phyloP scores from a whole-genome alignment of 37 sponge, comb jelly and placozoan species.

The Axinella damicornis region DNA sequence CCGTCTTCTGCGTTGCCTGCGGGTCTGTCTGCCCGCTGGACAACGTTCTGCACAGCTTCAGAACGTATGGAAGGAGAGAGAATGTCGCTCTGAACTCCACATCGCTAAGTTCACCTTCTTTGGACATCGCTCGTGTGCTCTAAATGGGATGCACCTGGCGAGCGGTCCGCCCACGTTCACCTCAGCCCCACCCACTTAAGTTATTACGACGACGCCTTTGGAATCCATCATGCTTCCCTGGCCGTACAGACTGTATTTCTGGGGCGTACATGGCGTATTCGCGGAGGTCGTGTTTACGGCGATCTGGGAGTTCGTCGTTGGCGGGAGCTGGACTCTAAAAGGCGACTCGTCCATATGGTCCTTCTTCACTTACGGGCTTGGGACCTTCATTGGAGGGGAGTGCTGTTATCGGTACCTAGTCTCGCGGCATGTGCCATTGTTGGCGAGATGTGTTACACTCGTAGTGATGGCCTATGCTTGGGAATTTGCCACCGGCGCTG shows the following conservation, averaged over 20 bases:
- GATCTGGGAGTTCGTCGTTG: slow-evolving; percentile 74
- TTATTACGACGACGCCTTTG: too few species aligned
- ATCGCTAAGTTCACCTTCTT: slow-evolving; percentile 20
- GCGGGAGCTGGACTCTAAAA: slow-evolving; percentile 53
- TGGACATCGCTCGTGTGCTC: neutral
- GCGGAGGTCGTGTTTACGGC: slow-evolving; percentile 86
- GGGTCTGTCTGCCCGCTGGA: slow-evolving; percentile 29
- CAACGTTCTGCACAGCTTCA: slow-evolving; percentile 47
- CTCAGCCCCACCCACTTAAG: neutral
- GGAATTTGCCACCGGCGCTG: slow-evolving; percentile 71
- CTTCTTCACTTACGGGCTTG: slow-evolving; percentile 78
- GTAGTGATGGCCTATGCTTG: slow-evolving; percentile 64
- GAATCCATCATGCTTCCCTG: slow-evolving; percentile 70
- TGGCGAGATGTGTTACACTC: slow-evolving; percentile 49
- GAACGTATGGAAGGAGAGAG: slow-evolving; percentile 67
- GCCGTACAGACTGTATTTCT: slow-evolving; percentile 80
- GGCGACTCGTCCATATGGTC: slow-evolving; percentile 88
- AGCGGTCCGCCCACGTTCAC: neutral
- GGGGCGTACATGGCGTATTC: slow-evolving; percentile 84
- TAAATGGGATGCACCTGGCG: too few species aligned
- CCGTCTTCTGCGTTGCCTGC: neutral
- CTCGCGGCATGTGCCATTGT: slow-evolving; percentile 33
- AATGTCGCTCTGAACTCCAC: slow-evolving; percentile 58
- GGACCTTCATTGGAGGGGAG: slow-evolving; percentile 63
- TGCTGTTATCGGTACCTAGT: slow-evolving; percentile 25